Percentiles rank a stretch among this genome's conserved stretches.
Conservation (phyloP, 2,113 vertebrate genomes). For the Scopus umbretta region DNA sequence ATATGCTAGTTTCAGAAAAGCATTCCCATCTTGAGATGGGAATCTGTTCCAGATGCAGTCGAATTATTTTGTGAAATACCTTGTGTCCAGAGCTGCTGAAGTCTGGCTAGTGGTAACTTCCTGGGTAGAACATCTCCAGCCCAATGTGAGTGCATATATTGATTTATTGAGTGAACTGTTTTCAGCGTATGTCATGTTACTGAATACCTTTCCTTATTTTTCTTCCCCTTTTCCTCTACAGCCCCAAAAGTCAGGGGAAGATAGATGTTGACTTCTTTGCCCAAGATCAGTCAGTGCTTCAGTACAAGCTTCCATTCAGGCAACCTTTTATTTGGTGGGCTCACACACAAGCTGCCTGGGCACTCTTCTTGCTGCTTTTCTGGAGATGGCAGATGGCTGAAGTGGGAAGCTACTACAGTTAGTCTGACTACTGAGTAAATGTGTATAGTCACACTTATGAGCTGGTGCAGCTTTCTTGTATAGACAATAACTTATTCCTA, state of each 20-base stretch:
- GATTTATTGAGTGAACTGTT: not conserved
- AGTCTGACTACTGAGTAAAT: slow-evolving; percentile 45
- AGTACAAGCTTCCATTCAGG: not conserved
- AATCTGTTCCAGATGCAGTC: not conserved
- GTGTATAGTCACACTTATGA: not conserved
- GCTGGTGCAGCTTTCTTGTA: slow-evolving; percentile 4
- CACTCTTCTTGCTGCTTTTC: not conserved
- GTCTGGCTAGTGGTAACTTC: not conserved
- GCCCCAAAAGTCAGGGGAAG: not conserved
- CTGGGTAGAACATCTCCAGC: not conserved
- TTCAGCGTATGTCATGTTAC: not conserved
- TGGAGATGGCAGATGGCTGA: slow-evolving; percentile 47
- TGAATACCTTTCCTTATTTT: not conserved
- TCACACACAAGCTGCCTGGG: not conserved
- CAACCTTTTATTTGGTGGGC: not conserved
- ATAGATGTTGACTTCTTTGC: not conserved
- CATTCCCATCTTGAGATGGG: not conserved
- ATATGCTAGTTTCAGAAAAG: not conserved
- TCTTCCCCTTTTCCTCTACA: not conserved
- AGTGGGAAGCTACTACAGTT: slow-evolving; percentile 54
- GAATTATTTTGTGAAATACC: not conserved
- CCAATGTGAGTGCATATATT: fast-evolving
- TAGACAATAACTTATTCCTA: slow-evolving; percentile 30
- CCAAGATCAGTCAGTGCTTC: not conserved
- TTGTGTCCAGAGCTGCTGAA: not conserved